phyloP scores from a whole-genome alignment of 2,888 invertebrate genomes.

The Pseudolycoriella hygida region DNA sequence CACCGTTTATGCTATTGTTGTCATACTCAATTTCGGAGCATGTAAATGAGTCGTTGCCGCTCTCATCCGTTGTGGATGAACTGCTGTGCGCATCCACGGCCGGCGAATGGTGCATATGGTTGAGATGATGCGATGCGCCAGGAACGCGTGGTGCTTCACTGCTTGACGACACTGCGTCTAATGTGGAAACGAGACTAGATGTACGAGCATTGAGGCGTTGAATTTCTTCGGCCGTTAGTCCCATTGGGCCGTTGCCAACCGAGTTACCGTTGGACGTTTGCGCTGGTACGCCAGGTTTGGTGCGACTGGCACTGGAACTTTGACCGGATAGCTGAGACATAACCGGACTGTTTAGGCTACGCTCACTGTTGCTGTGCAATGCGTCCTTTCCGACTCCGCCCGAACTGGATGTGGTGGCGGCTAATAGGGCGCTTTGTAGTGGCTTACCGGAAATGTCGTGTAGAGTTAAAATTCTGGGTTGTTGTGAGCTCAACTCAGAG shows the following conservation, averaged over 20 bases:
- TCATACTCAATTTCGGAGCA: constrained; percentile 97
- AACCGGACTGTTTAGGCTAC: constrained; percentile 80
- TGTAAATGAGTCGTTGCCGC: constrained; percentile 88
- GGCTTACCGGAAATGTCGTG: constrained; percentile 91
- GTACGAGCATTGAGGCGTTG: constrained; percentile 77
- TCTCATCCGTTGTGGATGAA: constrained; percentile 79
- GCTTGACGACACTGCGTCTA: constrained; percentile 87
- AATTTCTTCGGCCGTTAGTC: constrained; percentile 83
- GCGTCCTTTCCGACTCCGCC: constrained; percentile 77
- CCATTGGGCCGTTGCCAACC: constrained; percentile 52
- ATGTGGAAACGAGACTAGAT: constrained; percentile 76
- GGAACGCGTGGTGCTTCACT: constrained; percentile 60
- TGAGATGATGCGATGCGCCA: constrained; percentile 46
- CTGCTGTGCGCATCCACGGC: constrained; percentile 57
- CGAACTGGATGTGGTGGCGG: constrained; percentile 78
- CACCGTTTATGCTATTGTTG: constrained; percentile 68
- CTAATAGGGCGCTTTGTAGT: constrained; percentile 70
- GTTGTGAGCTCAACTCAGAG: constrained; percentile 79
- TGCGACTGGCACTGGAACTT: constrained; percentile 58
- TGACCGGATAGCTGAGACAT: constrained; percentile 83
- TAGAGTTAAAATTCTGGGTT: constrained; percentile 78
- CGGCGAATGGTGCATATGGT: constrained; percentile 54
- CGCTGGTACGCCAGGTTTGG: constrained; percentile 46
- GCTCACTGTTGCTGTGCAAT: constrained; percentile 79
- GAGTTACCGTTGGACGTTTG: constrained; percentile 36